Percentiles rank a stretch among this genome's conserved stretches.
Evolutionary conservation across 2,797 vertebrate genomes (phyloP).

Genomic region (Scleropages formosus): DNA sequence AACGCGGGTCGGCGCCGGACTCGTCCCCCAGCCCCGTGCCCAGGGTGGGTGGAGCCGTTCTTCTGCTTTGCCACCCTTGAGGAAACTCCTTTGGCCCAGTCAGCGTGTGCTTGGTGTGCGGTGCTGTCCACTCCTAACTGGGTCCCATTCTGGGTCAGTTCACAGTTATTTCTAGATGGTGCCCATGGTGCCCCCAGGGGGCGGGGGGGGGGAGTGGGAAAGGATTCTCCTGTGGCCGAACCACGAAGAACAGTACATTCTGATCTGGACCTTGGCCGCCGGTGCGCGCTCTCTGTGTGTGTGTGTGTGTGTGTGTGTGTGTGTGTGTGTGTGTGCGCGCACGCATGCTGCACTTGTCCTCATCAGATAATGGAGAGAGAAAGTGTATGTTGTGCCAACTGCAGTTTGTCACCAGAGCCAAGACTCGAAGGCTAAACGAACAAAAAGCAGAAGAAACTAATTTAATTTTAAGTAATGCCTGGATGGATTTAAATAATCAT

Average conservation of each 20-base stretch:
- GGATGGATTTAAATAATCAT: too few species aligned
- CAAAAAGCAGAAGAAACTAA: background rate
- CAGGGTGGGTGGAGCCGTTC: too few species aligned
- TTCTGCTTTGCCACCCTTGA: too few species aligned
- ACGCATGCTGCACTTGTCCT: constrained; percentile 3
- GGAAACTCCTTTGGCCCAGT: too few species aligned
- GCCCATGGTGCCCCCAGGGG: background rate
- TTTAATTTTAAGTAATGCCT: constrained; percentile 6
- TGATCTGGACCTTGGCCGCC: too few species aligned
- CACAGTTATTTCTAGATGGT: background rate
- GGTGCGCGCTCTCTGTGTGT: background rate
- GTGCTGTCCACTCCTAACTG: background rate
- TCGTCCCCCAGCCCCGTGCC: too few species aligned
- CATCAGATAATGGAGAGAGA: constrained; percentile 4
- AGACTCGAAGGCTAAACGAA: constrained; percentile 2
- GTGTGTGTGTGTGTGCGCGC: constrained; percentile 27
- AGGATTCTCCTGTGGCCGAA: background rate
- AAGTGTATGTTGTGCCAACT: background rate
- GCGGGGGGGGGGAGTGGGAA: background rate
- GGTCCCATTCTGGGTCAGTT: constrained; percentile 2
- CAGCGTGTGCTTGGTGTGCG: background rate
- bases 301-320: constrained; percentile 23
- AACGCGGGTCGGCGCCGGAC: background rate
- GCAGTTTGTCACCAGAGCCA: background rate
- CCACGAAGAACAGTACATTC: background rate